These are phyloP conservation scores for Nasonia giraulti DNA, from an alignment of 1,140 invertebrate genomes.

Conservation along the genomic window DNA sequence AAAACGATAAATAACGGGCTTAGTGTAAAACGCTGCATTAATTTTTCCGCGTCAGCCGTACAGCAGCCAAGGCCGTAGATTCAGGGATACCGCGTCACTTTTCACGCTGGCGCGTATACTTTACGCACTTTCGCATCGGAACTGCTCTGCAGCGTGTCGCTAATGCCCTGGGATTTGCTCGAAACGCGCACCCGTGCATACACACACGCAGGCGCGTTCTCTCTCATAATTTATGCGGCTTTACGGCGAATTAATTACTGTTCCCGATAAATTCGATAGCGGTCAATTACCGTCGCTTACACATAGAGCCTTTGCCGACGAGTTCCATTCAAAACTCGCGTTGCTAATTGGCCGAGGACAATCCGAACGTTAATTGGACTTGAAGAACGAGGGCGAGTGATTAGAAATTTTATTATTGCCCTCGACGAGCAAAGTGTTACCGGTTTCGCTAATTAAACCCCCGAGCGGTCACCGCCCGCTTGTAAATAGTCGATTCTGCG, in stretches of 20 bases:
- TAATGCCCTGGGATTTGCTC: conserved; percentile 56
- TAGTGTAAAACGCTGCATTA: neutral
- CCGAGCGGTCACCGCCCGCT: neutral
- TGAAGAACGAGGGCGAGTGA: neutral
- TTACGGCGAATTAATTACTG: conserved; percentile 64
- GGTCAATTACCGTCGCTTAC: conserved; percentile 36
- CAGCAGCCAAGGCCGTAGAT: neutral
- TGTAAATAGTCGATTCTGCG: conserved; percentile 10
- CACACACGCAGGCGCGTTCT: conserved; percentile 34
- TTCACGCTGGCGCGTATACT: neutral
- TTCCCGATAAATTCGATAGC: conserved; percentile 56
- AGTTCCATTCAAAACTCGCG: neutral
- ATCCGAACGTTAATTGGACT: conserved; percentile 15
- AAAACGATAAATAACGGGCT: too few species aligned
- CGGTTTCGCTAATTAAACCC: conserved; percentile 13
- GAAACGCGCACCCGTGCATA: conserved; percentile 19
- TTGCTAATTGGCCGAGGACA: conserved; percentile 10
- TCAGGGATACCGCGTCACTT: neutral
- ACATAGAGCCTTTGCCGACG: neutral
- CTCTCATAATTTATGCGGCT: conserved; percentile 64
- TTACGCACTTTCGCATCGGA: neutral
- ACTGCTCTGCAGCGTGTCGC: conserved; percentile 36
- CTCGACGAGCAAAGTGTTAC: neutral
- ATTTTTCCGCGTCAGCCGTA: neutral
- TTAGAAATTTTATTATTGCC: conserved; percentile 17